Evolutionary conservation across 2,888 invertebrate genomes (phyloP), one percentile per base, ranked within the genome.

Genomic region (Venustoraphidia nigricollis): DNA sequence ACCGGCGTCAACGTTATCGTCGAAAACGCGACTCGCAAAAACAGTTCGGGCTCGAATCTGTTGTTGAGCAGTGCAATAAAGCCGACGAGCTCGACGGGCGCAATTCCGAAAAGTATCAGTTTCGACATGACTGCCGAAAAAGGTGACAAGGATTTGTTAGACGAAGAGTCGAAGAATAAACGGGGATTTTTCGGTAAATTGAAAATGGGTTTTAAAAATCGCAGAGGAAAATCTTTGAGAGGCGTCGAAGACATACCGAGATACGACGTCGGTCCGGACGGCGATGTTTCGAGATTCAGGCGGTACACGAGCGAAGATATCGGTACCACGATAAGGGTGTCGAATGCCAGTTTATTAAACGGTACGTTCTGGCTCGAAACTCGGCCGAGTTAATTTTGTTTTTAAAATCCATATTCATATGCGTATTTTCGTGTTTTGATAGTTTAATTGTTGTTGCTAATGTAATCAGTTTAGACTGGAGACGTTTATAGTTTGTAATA

Each of bases 71-170:
- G 55, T 38, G 56, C 55, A 10, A 52, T 63, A 39, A 75, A 73
- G 55, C 69, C 72, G 0, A 66, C 64, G 3, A 70, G 73, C 14
- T 81, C 83, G 1, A 86, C 85, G 0, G 90, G 90, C 1, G 87
- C 90, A 2, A 91, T 92, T 58, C 89, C 90, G 1, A 92, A 92
- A 67, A 91, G 89, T 59, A 91, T 91, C 57, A 90, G 88, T 62
- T 91, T 91, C 58, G 91, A 92, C 66, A 85, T 89, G 62, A 87
- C 87, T 1, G 89, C 90, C 0, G 88, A 89, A 60, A 82, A 88
- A 56, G 77, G 79, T 2, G 82, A 83, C 57, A 78, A 80, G 68
- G 72, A 69, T 53, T 56, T 66, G 48, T 65, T 70, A 53, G 75
- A 72, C 54, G 77, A 76, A 41, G 74, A 74, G 52, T 68, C 70